These are phyloP conservation scores for Amphiduros pacificus DNA, from an alignment of 2,888 invertebrate species.

Conservation along the genomic window DNA sequence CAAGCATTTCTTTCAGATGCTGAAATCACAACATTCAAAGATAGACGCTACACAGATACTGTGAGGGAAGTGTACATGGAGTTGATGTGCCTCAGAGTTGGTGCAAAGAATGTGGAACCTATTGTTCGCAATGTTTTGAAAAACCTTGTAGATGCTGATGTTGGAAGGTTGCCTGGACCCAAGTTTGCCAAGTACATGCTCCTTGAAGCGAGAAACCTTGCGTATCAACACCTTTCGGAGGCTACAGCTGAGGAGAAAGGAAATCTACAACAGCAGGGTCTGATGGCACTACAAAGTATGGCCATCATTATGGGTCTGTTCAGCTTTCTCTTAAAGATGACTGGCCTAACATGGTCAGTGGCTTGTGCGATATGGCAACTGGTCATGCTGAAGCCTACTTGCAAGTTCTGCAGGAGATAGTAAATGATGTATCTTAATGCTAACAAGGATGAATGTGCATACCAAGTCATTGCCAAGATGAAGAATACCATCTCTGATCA, in stretches of 20 bases:
- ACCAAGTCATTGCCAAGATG: not conserved
- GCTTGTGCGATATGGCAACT: constrained; percentile 8
- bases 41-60: not conserved
- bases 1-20: not conserved
- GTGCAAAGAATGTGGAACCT: not conserved
- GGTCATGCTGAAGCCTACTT: constrained; percentile 4
- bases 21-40: not conserved
- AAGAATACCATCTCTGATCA: constrained; percentile 17
- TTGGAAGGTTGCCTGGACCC: constrained; percentile 1
- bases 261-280: not conserved
- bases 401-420: not conserved
- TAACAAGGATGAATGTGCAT: not conserved
- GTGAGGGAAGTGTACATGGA: constrained; percentile 7
- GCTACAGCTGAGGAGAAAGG: not conserved
- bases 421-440: not conserved
- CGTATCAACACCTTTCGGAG: not conserved
- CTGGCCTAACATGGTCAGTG: not conserved
- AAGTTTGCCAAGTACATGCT: constrained; percentile 8
- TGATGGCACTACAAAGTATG: constrained; percentile 9
- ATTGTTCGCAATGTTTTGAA: constrained; percentile 13
- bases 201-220: constrained; percentile 10
- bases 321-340: not conserved
- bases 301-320: constrained; percentile 5
- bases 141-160: not conserved
- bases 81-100: constrained; percentile 3